Percentiles rank a stretch among this genome's conserved stretches.
Conservation (phyloP, 64 coral and sea anemone genomes). For the Porites australiensis region DNA sequence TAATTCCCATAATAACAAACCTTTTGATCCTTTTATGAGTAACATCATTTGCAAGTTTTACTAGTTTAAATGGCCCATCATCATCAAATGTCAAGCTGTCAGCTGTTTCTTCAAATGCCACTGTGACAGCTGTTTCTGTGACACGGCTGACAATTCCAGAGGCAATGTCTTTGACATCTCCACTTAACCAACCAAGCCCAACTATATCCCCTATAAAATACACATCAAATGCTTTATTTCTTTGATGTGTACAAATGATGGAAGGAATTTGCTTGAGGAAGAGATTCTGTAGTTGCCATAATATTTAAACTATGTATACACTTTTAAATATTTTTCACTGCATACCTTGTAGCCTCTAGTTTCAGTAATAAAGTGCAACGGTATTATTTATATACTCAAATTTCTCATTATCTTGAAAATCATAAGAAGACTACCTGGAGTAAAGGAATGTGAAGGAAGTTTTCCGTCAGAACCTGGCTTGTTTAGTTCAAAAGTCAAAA, state of each 20-base stretch:
- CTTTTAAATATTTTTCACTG: too few species aligned
- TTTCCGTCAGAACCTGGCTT: slow-evolving; percentile 40
- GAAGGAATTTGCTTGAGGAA: too few species aligned
- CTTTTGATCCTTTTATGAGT: slow-evolving; percentile 97
- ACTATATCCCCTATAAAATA: slow-evolving; percentile 87
- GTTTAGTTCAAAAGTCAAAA: slow-evolving; percentile 87
- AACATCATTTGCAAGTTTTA: slow-evolving; percentile 92
- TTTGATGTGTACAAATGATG: too few species aligned
- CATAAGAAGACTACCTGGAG: slow-evolving; percentile 66
- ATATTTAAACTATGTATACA: too few species aligned
- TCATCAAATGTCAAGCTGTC: slow-evolving; percentile 80
- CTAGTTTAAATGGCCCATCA: slow-evolving; percentile 81
- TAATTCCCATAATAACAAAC: slow-evolving; percentile 16
- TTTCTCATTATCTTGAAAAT: too few species aligned
- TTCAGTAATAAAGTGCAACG: too few species aligned
- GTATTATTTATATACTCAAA: too few species aligned
- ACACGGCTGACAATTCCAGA: slow-evolving; percentile 94
- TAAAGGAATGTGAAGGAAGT: slow-evolving; percentile 88
- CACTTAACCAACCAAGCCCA: slow-evolving; percentile 64
- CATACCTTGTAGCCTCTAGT: too few species aligned
- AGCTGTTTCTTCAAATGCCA: slow-evolving; percentile 95
- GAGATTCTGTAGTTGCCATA: too few species aligned
- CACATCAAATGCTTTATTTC: background rate
- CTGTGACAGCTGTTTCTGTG: slow-evolving; percentile 66
- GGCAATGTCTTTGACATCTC: slow-evolving; percentile 54